Evolutionary conservation across 2,113 vertebrate species (phyloP), one percentile per base, ranked within the genome.

Genomic region (Atrichornis clamosus): DNA sequence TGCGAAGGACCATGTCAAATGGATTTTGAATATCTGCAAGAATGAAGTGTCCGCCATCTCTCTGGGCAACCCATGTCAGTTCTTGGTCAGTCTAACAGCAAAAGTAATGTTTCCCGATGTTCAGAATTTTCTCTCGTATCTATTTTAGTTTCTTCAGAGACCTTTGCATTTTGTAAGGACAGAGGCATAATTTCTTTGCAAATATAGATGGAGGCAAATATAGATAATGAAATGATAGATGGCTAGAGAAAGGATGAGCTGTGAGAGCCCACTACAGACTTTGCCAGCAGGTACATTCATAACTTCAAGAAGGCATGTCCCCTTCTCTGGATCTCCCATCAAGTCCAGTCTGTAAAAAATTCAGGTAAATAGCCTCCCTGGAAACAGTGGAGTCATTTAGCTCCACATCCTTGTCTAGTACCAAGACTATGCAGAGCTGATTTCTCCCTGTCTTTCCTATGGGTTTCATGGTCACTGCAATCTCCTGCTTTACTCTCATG

Each of bases 261-360:
- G 21, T 41, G 33, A 75, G 28, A 56, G 2, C 11, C 17, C 1
- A 3, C 8, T 56, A 20, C 16, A 73, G 39, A 74, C 7, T 83
- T 85, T 39, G 9, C 11, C 0, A 0, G 39, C 47, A n/a, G 28
- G 8, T n/a, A 58, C 9, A 17, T 5, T 30, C 2, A 0, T 35
- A 50, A 80, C 18, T 37, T 22, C 70, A 17, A 78, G 42, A 59
- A 47, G 1, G 2, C 14, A 60, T 20, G 3, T 44, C 3, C 6
- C 27, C 9, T 58, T 65, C 30, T 76, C 8, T 21, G 5, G 18
- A 32, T 33, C 6, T 58, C 12, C 13, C 4, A n/a, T 41, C 13
- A 78, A 22, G 15, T 39, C 7, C 28, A 26, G 7, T 53, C 11
- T 14, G 69, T 8, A 44, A 30, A 83, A 73, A 39, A 35, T 18